Evolutionary conservation across 2,888 invertebrate species (phyloP).

Genomic region (Cephus runcator): DNA sequence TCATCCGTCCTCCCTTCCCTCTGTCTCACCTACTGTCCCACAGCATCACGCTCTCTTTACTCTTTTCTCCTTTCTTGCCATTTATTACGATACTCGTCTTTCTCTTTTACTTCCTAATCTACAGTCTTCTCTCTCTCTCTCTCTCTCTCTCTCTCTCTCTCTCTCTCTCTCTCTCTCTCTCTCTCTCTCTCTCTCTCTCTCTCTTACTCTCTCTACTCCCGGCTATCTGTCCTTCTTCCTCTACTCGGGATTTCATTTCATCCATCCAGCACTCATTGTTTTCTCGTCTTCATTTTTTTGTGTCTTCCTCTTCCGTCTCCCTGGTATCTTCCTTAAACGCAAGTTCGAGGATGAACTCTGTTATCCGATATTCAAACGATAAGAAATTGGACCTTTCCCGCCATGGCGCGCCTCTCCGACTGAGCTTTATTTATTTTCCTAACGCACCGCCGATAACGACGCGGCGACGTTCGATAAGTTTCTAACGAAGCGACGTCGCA

Average conservation of each 20-base stretch:
- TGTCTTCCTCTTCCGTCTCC: not conserved
- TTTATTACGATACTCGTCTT: not conserved
- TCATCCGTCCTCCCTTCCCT: not conserved
- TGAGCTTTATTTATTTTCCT: not conserved
- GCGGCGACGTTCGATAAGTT: constrained; percentile 3
- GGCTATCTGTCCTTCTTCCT: not conserved
- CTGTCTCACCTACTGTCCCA: not conserved
- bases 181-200: not conserved
- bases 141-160: not conserved
- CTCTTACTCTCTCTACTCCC: not conserved
- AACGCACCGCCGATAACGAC: not conserved
- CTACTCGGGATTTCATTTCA: not conserved
- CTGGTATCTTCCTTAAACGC: not conserved
- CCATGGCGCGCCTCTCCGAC: constrained; percentile 23
- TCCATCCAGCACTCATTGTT: not conserved
- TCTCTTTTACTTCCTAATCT: constrained; percentile 12
- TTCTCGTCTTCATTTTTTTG: not conserved
- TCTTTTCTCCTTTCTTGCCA: not conserved
- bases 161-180: not conserved
- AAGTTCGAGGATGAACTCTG: not conserved
- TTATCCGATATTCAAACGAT: constrained; percentile 29
- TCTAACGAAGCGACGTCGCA: not conserved
- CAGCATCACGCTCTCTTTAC: not conserved
- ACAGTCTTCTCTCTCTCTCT: not conserved
- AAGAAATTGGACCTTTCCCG: constrained; percentile 33